Evolutionary conservation across 2,888 invertebrate species (phyloP).

Genomic region (Microchrysa polita): DNA sequence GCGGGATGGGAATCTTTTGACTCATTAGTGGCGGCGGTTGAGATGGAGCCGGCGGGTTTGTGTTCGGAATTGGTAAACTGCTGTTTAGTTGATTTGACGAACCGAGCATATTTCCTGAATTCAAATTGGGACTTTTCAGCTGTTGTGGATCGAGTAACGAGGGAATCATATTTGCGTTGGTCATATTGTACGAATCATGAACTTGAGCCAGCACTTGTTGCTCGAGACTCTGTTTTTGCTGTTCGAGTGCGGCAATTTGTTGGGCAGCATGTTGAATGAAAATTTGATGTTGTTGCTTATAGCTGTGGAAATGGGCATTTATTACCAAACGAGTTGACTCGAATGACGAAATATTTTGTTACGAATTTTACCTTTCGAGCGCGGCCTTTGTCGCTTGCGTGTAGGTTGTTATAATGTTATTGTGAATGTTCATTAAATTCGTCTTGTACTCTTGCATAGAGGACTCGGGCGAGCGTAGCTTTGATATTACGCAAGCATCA

Average conservation of each 20-base stretch:
- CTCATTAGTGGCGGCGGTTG: slow-evolving; percentile 61
- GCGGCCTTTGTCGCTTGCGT: slow-evolving; percentile 83
- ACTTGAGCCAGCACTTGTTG: slow-evolving; percentile 58
- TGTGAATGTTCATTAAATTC: slow-evolving; percentile 82
- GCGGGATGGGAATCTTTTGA: slow-evolving; percentile 63
- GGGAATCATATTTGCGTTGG: slow-evolving; percentile 56
- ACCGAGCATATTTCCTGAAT: slow-evolving; percentile 31
- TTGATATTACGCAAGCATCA: slow-evolving; percentile 81
- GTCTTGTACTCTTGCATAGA: slow-evolving; percentile 93
- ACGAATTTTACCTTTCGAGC: slow-evolving; percentile 73
- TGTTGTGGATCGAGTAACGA: slow-evolving; percentile 54
- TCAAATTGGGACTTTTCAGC: slow-evolving; percentile 49
- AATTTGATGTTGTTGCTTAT: slow-evolving; percentile 94
- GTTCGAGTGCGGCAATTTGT: slow-evolving; percentile 85
- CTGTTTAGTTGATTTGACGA: slow-evolving; percentile 41
- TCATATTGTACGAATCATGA: slow-evolving; percentile 47
- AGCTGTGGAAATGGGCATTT: slow-evolving; percentile 66
- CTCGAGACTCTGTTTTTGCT: slow-evolving; percentile 75
- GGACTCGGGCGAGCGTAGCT: slow-evolving; percentile 85
- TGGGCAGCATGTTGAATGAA: slow-evolving; percentile 91
- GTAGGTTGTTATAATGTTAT: slow-evolving; percentile 79
- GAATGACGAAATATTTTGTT: background rate
- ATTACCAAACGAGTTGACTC: too few species aligned
- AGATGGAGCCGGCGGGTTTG: slow-evolving; percentile 51
- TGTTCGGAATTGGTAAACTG: slow-evolving; percentile 39